Base-by-base conservation (phyloP, 2,888 invertebrate species). In the Acleris emargana region DNA sequence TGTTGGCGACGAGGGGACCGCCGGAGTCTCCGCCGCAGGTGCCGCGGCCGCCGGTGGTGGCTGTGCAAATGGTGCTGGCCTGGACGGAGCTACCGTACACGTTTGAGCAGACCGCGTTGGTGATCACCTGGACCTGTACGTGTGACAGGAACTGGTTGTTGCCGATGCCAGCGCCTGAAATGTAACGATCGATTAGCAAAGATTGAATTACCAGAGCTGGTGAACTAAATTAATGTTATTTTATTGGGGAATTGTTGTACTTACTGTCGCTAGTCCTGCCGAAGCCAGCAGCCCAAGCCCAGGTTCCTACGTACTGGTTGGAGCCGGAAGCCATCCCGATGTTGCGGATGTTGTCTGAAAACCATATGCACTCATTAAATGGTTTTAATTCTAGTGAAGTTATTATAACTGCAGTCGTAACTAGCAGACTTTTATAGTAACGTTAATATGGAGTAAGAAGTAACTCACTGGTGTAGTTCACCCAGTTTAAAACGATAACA, bases 81-180 rank as follows among this genome's bases (percentile, higher is more conserved):
- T n/a, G 3, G 16, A 25, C n/a, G 28, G 16, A 25, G 42, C 1
- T 0, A 11, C 58, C 58, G 22, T 59, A 59, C 3, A n/a, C 58
- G 3, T 5, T 13, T 5, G 17, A 38, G 50, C 78, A 78, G 3
- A 52, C 67, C 0, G 55, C 17, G 70, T 76, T 78, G 0, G 69
- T 58, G 2, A 80, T 70, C 4, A 82, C 77, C 0, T 63, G 64
- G 17, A 91, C 82, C 64, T 80, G 82, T 18, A 89, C 84, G 28
- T 82, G 87, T 54, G 87, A 86, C 55, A 86, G 78, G 11, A 58
- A 58, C 13, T 73, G 76, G 1, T 68, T 17, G 74, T 83, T 62
- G 59, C 74, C 59, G 68, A 80, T 70, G 0, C 71, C 54, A 0
- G 67, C 61, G 5, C 59, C 79, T 80, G 66, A 22, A 51, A 60